phyloP scores from a whole-genome alignment of 2,888 invertebrate species.

The Drosophila colorata region DNA sequence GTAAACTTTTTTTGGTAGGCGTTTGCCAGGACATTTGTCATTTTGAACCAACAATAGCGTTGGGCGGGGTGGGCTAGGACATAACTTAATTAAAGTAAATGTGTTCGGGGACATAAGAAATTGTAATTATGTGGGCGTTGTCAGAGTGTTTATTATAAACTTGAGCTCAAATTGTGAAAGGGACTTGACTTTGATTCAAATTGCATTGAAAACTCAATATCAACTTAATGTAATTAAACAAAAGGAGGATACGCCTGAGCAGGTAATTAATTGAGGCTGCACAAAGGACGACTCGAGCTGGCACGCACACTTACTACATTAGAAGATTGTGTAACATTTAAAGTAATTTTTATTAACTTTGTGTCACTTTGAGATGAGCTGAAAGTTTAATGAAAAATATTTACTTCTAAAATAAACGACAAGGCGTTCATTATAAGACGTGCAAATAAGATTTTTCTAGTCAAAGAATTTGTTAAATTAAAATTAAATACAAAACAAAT shows the following conservation, averaged over 20 bases:
- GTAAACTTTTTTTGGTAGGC: conserved; percentile 75
- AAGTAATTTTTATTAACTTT: neutral
- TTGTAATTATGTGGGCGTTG: conserved; percentile 62
- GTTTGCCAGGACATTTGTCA: conserved; percentile 69
- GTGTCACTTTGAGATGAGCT: neutral
- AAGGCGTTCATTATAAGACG: too few relatives aligned
- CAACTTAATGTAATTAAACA: conserved; percentile 17
- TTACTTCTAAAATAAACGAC: too few relatives aligned
- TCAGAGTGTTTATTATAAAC: conserved; percentile 50
- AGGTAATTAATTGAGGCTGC: conserved; percentile 1
- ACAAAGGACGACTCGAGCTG: neutral
- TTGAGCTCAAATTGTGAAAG: conserved; percentile 27
- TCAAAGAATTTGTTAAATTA: too few relatives aligned
- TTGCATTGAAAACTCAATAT: conserved; percentile 7
- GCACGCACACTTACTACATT: neutral
- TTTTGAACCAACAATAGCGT: conserved; percentile 43
- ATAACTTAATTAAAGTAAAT: conserved; percentile 80
- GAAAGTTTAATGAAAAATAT: neutral
- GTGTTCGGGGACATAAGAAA: conserved; percentile 60
- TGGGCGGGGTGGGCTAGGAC: conserved; percentile 19
- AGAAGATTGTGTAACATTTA: neutral
- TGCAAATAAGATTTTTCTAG: too few relatives aligned
- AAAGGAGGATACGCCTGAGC: neutral
- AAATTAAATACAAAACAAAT: too few relatives aligned
- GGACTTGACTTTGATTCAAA: conserved; percentile 25